Percentiles rank a stretch among this genome's conserved stretches.
Evolutionary conservation across 2,113 vertebrate genomes (phyloP).

Genomic region (Stigmatopora nigra): DNA sequence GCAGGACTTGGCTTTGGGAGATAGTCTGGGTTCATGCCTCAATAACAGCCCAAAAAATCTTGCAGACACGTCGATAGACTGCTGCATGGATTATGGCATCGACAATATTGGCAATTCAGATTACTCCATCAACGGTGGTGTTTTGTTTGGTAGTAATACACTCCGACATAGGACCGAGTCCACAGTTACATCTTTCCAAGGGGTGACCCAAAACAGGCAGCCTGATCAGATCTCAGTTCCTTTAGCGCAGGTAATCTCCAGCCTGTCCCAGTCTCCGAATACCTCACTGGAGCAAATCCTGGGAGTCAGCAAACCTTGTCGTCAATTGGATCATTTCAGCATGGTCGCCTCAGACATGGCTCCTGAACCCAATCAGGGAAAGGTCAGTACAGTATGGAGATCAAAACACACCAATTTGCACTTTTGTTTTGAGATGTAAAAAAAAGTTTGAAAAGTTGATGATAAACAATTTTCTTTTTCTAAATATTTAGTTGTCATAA

Average conservation of each 20-base stretch:
- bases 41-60: slow-evolving; percentile 43
- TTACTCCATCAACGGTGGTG: slow-evolving; percentile 20
- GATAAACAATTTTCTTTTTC: no score
- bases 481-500: no score
- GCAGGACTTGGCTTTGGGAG: slow-evolving; percentile 39
- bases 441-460: no score
- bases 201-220: slow-evolving; percentile 42
- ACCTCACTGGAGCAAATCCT: slow-evolving; percentile 59
- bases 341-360: slow-evolving; percentile 42
- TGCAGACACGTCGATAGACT: slow-evolving; percentile 27
- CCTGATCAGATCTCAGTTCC: slow-evolving; percentile 46
- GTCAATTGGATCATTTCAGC: slow-evolving; percentile 46
- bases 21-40: slow-evolving; percentile 19
- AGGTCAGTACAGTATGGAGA: slow-evolving; percentile 45
- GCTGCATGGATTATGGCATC: slow-evolving; percentile 44
- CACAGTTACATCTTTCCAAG: slow-evolving; percentile 31
- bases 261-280: slow-evolving; percentile 53
- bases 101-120: slow-evolving; percentile 22
- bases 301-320: slow-evolving; percentile 42
- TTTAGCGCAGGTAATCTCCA: slow-evolving; percentile 52
- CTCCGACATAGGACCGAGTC: slow-evolving; percentile 22
- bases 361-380: slow-evolving; percentile 39
- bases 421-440: no score
- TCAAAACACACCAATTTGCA: no score
- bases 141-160: slow-evolving; percentile 20